Evolutionary conservation across 2,888 invertebrate genomes (phyloP).

Genomic region (Pyrgus malvae): DNA sequence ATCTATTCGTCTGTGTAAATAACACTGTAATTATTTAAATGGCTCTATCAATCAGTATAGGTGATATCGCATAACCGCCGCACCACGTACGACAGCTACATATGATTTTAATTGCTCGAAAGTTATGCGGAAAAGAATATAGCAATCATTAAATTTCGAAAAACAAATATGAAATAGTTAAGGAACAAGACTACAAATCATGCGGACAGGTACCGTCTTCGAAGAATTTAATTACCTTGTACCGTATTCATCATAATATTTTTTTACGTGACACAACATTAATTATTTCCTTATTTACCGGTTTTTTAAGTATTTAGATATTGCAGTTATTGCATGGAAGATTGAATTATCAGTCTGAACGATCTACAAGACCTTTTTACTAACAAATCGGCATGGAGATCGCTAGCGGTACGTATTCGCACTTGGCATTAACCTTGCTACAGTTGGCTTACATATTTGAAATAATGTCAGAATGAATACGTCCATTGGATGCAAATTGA

Average conservation of each 20-base stretch:
- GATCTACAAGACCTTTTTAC: slow-evolving; percentile 3
- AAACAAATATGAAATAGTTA: slow-evolving; percentile 16
- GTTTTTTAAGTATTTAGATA: slow-evolving; percentile 14
- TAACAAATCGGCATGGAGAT: slow-evolving; percentile 7
- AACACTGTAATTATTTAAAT: slow-evolving; percentile 33
- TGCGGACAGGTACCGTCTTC: slow-evolving; percentile 20
- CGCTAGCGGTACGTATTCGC: slow-evolving; percentile 41
- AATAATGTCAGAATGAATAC: slow-evolving; percentile 29
- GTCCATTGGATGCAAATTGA: slow-evolving; percentile 57
- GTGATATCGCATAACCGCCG: too few species aligned
- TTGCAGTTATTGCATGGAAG: too few species aligned
- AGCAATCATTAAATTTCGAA: slow-evolving; percentile 29
- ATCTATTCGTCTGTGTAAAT: slow-evolving; percentile 41
- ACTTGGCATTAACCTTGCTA: slow-evolving; percentile 41
- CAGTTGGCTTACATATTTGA: slow-evolving; percentile 29
- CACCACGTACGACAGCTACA: slow-evolving; percentile 26
- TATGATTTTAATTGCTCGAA: slow-evolving; percentile 31
- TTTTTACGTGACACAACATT: slow-evolving; percentile 11
- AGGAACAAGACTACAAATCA: slow-evolving; percentile 16
- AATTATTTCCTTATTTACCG: slow-evolving; percentile 5
- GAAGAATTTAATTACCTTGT: slow-evolving; percentile 16
- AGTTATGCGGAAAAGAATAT: slow-evolving; percentile 34
- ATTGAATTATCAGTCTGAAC: neutral
- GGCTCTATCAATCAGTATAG: slow-evolving; percentile 3
- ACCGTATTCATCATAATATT: slow-evolving; percentile 8